phyloP scores from a whole-genome alignment of 1,140 invertebrate species.

The Heterodera carotae region DNA sequence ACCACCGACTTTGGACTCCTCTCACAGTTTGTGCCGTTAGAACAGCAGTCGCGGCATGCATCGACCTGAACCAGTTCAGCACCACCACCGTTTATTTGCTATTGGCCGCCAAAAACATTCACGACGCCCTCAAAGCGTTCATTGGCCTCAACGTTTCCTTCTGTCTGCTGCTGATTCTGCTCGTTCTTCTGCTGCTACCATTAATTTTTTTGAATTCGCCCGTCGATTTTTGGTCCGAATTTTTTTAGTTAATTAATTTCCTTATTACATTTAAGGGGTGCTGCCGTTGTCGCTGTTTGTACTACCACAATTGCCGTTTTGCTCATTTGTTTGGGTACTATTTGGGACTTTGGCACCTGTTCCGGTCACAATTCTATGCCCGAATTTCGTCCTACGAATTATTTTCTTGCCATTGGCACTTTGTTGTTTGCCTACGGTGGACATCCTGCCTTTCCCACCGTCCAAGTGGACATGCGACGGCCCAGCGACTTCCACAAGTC shows the following conservation, averaged over 20 bases:
- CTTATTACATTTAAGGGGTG: constrained; percentile 68
- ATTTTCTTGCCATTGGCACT: constrained; percentile 67
- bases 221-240: constrained; percentile 74
- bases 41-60: constrained; percentile 68
- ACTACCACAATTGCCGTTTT: constrained; percentile 60
- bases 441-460: constrained; percentile 68
- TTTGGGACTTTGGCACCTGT: constrained; percentile 45
- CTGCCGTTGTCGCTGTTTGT: constrained; percentile 46
- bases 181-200: constrained; percentile 72
- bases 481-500: constrained; percentile 67
- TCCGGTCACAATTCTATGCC: constrained; percentile 43
- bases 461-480: constrained; percentile 68
- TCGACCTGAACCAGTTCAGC: constrained; percentile 75
- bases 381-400: constrained; percentile 65
- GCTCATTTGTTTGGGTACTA: constrained; percentile 55
- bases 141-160: constrained; percentile 69
- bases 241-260: constrained; percentile 56
- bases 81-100: constrained; percentile 75
- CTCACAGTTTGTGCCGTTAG: constrained; percentile 43
- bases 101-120: constrained; percentile 71
- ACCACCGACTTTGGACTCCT: too few relatives aligned
- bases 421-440: constrained; percentile 68
- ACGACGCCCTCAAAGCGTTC: constrained; percentile 69
- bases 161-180: constrained; percentile 73
- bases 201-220: constrained; percentile 75